phyloP scores from a whole-genome alignment of 2,113 vertebrate genomes.

The Pao palembangensis region DNA sequence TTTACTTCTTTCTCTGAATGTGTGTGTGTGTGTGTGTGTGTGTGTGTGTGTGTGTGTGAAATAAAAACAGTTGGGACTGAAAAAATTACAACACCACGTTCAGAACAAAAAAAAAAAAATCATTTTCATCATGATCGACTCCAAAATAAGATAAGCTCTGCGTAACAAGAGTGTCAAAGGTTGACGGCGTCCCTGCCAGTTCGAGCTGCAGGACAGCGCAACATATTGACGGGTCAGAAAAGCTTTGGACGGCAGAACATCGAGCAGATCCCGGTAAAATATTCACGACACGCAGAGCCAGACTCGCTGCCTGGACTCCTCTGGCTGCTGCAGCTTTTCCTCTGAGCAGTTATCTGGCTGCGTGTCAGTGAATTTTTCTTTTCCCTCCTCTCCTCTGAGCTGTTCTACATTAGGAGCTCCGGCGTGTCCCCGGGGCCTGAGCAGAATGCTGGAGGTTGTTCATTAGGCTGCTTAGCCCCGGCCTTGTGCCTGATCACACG shows the following conservation, averaged over 20 bases:
- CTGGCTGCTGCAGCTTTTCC: conserved; percentile 24
- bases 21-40: too few species aligned
- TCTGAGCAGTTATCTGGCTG: conserved; percentile 48
- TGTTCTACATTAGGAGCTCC: conserved; percentile 61
- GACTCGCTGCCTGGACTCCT: background rate
- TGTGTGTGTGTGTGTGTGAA: too few species aligned
- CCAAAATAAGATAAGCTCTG: too few species aligned
- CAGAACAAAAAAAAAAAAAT: background rate
- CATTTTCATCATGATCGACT: background rate
- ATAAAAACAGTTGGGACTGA: too few species aligned
- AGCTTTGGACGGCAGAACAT: conserved; percentile 5
- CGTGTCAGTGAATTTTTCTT: conserved; percentile 34
- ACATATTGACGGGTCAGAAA: conserved; percentile 1
- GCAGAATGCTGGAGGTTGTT: conserved; percentile 68
- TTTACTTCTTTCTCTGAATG: too few species aligned
- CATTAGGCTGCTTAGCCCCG: conserved; percentile 64
- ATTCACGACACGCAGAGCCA: conserved; percentile 21
- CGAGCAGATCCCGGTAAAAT: conserved; percentile 31
- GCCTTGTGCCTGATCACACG: conserved; percentile 62
- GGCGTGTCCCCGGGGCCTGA: conserved; percentile 44
- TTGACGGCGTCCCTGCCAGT: background rate
- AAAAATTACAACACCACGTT: too few species aligned
- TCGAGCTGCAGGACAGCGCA: conserved; percentile 1
- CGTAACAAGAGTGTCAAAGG: too few species aligned
- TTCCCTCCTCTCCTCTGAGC: conserved; percentile 42